Evolutionary conservation across 2,888 invertebrate species (phyloP), one percentile per base, ranked within the genome.

Genomic region (Dione juno): DNA sequence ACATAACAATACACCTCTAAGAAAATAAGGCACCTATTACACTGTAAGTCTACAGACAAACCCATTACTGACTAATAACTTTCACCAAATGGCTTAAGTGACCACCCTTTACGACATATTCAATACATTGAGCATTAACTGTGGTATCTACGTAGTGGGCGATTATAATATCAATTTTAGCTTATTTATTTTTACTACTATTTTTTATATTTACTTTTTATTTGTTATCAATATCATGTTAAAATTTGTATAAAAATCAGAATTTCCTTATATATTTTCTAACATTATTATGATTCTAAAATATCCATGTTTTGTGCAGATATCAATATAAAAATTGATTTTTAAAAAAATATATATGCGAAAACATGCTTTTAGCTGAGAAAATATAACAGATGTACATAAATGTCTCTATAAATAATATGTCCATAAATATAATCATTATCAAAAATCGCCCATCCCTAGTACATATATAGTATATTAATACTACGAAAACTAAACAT

Each of bases 1-100:
- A 92, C 90, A 90, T 87, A 89, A 90, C 90, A 90, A 87, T 89
- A 90, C 90, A 91, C 89, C 89, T 86, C 81, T 82, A 85, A 84
- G 83, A 86, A 79, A 84, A 85, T 87, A 92, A 90, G 90, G 92
- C 91, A 91, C 91, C 87, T 86, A 86, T 83, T 78, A 79, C 77
- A 80, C 76, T 72, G 67, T 73, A 73, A 65, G 50, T 73, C 71
- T 75, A 75, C 67, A 69, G 68, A 72, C 70, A 74, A 71, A 80
- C 80, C 84, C 79, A 78, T 79, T 81, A 78, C 77, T 77, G 80
- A 78, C 74, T 79, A 78, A 83, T 81, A 87, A 82, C 89, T 88
- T 84, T 86, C 89, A 90, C 91, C 90, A 78, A 76, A 78, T 63
- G 69, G 71, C 69, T 69, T 78, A 81, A 78, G 77, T 75, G 77